A percentile compares a stretch with the other conserved stretches of the same genome.
Evolutionary conservation across 2,113 vertebrate species (phyloP).

Genomic region (Potamarius usumacintae): DNA sequence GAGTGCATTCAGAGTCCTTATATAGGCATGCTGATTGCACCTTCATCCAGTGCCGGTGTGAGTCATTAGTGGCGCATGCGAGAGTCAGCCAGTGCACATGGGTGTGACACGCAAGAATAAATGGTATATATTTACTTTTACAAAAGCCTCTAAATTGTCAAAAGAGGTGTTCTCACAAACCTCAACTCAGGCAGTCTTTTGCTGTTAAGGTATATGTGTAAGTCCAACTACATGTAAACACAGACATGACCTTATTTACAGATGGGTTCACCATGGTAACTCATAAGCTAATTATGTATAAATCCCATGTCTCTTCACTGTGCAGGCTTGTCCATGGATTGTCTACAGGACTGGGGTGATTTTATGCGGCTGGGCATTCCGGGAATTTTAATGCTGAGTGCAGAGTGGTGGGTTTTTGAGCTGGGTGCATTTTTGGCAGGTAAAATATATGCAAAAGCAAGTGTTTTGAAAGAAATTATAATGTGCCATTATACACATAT

Average conservation of each 20-base stretch:
- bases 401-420: conserved; percentile 91
- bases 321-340: conserved; percentile 83
- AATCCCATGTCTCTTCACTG: background rate
- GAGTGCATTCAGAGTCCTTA: too few species aligned
- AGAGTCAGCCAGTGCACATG: too few species aligned
- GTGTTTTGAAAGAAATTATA: background rate
- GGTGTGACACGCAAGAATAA: background rate
- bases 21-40: too few species aligned
- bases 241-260: background rate
- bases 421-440: conserved; percentile 84
- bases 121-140: background rate
- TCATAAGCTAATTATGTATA: background rate
- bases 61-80: too few species aligned
- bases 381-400: conserved; percentile 85
- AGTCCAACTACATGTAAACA: background rate
- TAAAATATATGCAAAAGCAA: conserved; percentile 49
- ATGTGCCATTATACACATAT: too few species aligned
- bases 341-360: conserved; percentile 80
- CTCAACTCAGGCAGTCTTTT: background rate
- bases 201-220: background rate
- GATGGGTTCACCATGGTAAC: background rate
- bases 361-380: conserved; percentile 80
- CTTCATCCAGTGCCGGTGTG: too few species aligned
- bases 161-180: background rate
- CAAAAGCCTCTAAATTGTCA: background rate